phyloP scores from a whole-genome alignment of 2,888 invertebrate species.

The Thera obeliscata region DNA sequence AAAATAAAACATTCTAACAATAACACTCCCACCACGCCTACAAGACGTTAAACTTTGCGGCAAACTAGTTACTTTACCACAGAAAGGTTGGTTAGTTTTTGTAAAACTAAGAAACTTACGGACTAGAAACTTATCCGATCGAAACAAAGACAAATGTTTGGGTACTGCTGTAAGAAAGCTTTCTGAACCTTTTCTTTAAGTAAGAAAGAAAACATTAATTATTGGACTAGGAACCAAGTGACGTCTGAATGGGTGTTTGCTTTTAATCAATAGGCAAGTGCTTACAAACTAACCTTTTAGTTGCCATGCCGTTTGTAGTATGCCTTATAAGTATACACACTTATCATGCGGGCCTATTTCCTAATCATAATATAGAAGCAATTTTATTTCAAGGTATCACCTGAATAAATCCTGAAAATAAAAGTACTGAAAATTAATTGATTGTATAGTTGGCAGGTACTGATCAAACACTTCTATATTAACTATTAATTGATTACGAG shows the following conservation, averaged over 20 bases:
- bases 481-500: too few species aligned
- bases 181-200: slow-evolving; percentile 21
- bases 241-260: not conserved
- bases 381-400: too few species aligned
- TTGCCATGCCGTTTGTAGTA: too few species aligned
- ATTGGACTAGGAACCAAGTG: not conserved
- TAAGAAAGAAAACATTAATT: slow-evolving; percentile 4
- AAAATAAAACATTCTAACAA: not conserved
- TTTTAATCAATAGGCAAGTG: too few species aligned
- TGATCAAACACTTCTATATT: too few species aligned
- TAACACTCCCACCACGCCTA: not conserved
- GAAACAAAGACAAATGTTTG: slow-evolving; percentile 40
- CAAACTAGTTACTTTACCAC: slow-evolving; percentile 23
- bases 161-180: slow-evolving; percentile 26
- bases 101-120: slow-evolving; percentile 23
- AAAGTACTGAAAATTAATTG: too few species aligned
- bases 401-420: too few species aligned
- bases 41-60: slow-evolving; percentile 7
- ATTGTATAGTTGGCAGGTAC: too few species aligned
- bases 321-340: too few species aligned
- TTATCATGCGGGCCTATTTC: too few species aligned
- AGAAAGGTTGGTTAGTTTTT: slow-evolving; percentile 20
- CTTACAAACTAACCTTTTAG: too few species aligned
- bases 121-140: slow-evolving; percentile 30
- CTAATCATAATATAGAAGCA: too few species aligned